Conservation (phyloP, 2,113 vertebrate genomes). For the Microtus montanus region DNA sequence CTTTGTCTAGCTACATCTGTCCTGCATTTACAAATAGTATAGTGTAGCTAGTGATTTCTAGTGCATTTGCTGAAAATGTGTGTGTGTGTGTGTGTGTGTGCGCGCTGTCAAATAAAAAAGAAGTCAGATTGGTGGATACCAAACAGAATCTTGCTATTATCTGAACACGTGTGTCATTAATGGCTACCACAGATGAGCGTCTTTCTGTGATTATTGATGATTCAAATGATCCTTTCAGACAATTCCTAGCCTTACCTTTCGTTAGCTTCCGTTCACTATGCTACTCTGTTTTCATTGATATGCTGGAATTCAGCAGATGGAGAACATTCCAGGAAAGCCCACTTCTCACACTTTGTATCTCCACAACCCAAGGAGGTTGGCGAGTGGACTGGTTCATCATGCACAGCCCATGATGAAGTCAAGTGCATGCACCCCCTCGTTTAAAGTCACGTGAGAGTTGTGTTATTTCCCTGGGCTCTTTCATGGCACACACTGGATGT, state of each 20-base stretch:
- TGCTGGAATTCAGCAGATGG: slow-evolving; percentile 23
- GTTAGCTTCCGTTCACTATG: not conserved
- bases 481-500: not conserved
- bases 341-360: slow-evolving; percentile 8
- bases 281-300: not conserved
- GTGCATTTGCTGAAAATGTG: not conserved
- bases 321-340: not conserved
- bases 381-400: not conserved
- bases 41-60: not conserved
- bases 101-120: not conserved
- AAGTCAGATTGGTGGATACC: not conserved
- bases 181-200: not conserved
- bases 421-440: not conserved
- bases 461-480: slow-evolving; percentile 35
- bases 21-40: slow-evolving; percentile 1
- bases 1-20: not conserved
- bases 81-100: not conserved
- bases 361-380: slow-evolving; percentile 18
- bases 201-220: not conserved
- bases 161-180: not conserved
- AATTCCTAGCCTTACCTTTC: slow-evolving; percentile 3
- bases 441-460: slow-evolving; percentile 33
- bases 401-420: not conserved
- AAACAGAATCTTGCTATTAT: not conserved
- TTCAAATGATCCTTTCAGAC: slow-evolving; percentile 32